Evolutionary conservation across 2,888 invertebrate genomes (phyloP), one percentile per base, ranked within the genome.

Genomic region (Diabrotica balteata): DNA sequence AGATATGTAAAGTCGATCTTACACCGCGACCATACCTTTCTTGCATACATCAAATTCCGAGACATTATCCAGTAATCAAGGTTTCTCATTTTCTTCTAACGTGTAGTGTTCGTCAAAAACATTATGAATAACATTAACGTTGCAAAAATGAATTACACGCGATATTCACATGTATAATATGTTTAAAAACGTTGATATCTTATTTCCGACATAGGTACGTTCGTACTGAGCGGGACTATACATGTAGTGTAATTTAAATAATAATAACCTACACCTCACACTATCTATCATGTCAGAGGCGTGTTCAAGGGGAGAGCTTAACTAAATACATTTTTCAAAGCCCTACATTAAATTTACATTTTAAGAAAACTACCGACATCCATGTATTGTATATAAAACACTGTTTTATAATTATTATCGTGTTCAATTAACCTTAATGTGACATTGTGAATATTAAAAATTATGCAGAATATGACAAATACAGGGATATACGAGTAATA

Each of bases 121-220:
- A 61, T 61, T 52, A 51, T 11, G 63, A 54, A 63, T 55, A 52
- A 55, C 54, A 63, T 55, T 63, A 46, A 10, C 63, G 51, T 63
- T 43, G 63, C 63, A 54, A 63, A 55, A 63, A 55, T 47, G 43
- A 55, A 63, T 55, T 63, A 63, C 63, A 63, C 55, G 63, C 63
- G 42, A 63, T 43, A 55, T 54, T 63, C 55, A 55, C 63, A 63
- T 63, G 63, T 63, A 63, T 61, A 42, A 62, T 17, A 62, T 55
- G 32, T 61, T 52, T 49, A 54, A 54, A 54, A 54, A 47, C 17
- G n/a, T 52, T 63, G 63, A 63, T 63, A 63, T 63, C 63, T 63
- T 63, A 63, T 54, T 63, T 63, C 63, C 63, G 63, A 63, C 55
- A 55, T 49, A n/a, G n/a, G n/a, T n/a, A 46, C 11, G 11, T 54